These are phyloP conservation scores for Emmelina monodactyla DNA, from an alignment of 2,888 invertebrate species.

Conservation along the genomic window DNA sequence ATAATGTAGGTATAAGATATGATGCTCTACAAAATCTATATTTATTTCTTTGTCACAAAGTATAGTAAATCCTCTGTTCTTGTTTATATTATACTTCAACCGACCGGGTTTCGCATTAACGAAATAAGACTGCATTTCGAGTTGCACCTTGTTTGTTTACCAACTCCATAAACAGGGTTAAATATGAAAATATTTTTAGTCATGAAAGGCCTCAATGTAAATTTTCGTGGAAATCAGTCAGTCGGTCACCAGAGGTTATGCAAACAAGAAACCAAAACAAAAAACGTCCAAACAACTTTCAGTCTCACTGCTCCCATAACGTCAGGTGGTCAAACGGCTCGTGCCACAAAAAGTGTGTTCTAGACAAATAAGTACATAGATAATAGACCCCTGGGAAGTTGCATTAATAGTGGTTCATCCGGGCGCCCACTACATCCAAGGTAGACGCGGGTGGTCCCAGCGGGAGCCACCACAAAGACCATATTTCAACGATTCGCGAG, in stretches of 20 bases:
- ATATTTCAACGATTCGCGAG: conserved; percentile 58
- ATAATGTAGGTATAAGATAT: too few species aligned
- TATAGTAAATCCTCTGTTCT: too few species aligned
- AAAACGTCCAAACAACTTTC: too few species aligned
- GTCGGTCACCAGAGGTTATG: too few species aligned
- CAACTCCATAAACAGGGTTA: conserved; percentile 1
- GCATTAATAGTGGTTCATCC: too few species aligned
- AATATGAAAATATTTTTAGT: not conserved
- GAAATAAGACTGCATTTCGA: conserved; percentile 47
- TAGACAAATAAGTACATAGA: conserved; percentile 12
- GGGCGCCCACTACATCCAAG: conserved; percentile 8
- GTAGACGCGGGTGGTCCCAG: conserved; percentile 55
- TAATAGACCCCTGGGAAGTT: conserved; percentile 14
- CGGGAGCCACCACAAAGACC: conserved; percentile 47
- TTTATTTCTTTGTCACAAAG: too few species aligned
- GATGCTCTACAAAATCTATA: too few species aligned
- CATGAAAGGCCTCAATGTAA: not conserved
- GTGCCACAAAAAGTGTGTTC: not conserved
- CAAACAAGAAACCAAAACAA: too few species aligned
- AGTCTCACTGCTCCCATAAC: too few species aligned
- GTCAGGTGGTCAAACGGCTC: not conserved
- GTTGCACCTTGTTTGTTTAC: conserved; percentile 36
- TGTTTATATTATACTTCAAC: too few species aligned
- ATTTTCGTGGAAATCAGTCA: too few species aligned
- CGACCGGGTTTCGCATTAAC: conserved; percentile 31